Evolutionary conservation across 2,113 vertebrate species (phyloP).

Genomic region (Piprites chloris): DNA sequence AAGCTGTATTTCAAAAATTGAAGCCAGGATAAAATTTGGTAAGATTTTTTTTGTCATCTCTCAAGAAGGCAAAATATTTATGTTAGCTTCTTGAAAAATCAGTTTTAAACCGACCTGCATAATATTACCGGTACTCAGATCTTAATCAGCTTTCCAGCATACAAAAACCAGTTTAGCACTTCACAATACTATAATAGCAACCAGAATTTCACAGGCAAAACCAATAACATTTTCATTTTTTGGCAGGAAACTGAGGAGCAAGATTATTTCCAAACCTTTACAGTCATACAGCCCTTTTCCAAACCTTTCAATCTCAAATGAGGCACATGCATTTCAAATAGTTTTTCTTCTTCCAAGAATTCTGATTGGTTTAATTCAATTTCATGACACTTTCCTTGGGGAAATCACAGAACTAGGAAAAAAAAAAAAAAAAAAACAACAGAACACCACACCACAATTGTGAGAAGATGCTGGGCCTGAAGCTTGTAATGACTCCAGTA

Average conservation of each 20-base stretch:
- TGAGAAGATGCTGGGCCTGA: background rate
- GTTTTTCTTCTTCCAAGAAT: background rate
- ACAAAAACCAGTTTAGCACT: background rate
- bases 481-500: background rate
- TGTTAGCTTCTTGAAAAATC: background rate
- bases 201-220: background rate
- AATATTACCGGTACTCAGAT: background rate
- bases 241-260: background rate
- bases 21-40: background rate
- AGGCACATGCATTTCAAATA: background rate
- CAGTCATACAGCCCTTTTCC: background rate
- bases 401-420: background rate
- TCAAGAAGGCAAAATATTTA: background rate
- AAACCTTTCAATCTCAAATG: background rate
- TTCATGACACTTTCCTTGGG: background rate
- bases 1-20: background rate
- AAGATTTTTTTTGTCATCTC: background rate
- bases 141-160: background rate
- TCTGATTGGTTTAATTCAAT: background rate
- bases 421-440: too few species aligned
- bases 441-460: background rate
- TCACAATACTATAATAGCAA: background rate
- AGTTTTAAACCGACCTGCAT: background rate
- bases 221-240: background rate
- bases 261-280: background rate